phyloP scores from a whole-genome alignment of 2,113 vertebrate genomes.

The Corynorhinus townsendii region DNA sequence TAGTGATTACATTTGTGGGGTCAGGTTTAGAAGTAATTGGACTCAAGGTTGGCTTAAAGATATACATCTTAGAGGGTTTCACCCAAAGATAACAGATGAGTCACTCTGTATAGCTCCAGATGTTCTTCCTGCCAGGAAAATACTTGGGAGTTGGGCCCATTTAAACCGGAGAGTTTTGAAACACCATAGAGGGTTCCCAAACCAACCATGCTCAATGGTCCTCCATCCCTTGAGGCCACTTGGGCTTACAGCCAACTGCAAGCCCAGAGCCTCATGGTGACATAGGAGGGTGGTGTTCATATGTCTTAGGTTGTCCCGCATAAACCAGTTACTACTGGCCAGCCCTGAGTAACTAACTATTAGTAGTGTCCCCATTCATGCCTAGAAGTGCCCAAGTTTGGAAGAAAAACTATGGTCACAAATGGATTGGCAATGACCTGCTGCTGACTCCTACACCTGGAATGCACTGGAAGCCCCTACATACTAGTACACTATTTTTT shows the following conservation, averaged over 20 bases:
- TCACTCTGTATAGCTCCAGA: not conserved
- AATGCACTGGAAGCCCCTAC: not conserved
- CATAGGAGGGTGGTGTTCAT: not conserved
- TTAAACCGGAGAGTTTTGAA: constrained; percentile 19
- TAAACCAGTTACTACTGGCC: not conserved
- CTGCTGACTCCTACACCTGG: not conserved
- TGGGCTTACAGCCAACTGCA: constrained; percentile 5
- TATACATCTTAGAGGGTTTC: not conserved
- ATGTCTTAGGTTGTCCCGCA: not conserved
- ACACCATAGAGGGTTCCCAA: not conserved
- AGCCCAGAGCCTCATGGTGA: not conserved
- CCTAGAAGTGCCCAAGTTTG: not conserved
- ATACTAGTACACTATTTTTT: not conserved
- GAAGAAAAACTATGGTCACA: not conserved
- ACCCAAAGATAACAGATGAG: not conserved
- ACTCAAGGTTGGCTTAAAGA: not conserved
- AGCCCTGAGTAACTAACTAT: not conserved
- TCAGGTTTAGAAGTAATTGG: constrained; percentile 4
- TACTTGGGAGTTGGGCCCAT: not conserved
- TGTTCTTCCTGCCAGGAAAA: not conserved
- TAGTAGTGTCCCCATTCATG: not conserved
- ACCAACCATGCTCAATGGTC: not conserved
- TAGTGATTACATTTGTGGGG: not conserved
- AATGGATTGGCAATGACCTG: not conserved
- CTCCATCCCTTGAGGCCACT: not conserved